Conservation (phyloP, 2,888 invertebrate species). For the Mesorhabditis sp. region DNA sequence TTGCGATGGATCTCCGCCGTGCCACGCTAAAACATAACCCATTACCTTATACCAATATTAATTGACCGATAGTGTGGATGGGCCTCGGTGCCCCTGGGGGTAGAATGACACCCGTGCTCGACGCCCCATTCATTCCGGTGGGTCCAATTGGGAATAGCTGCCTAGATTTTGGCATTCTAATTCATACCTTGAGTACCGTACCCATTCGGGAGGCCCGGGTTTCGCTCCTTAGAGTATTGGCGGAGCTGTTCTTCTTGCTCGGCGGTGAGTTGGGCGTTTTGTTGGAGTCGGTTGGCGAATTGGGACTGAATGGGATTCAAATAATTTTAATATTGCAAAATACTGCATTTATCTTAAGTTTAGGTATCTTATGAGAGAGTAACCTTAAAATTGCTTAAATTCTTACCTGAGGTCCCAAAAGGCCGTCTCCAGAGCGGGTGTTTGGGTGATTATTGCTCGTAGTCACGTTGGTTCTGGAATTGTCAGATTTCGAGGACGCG, state of each 20-base stretch:
- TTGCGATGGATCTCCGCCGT: background rate
- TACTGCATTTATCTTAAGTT: too few species aligned
- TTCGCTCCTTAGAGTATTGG: background rate
- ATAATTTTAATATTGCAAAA: too few species aligned
- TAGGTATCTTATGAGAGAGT: too few species aligned
- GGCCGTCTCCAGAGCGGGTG: background rate
- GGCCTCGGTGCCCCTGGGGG: background rate
- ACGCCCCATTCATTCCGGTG: background rate
- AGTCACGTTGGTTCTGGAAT: slow-evolving; percentile 43
- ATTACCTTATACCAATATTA: background rate
- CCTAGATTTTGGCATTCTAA: background rate
- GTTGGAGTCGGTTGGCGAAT: background rate
- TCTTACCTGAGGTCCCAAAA: too few species aligned
- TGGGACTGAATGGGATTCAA: too few species aligned
- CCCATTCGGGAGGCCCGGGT: background rate
- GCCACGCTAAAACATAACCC: background rate
- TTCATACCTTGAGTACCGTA: background rate
- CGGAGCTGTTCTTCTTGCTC: background rate
- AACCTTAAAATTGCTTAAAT: too few species aligned
- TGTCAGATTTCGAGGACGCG: background rate
- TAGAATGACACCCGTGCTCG: background rate
- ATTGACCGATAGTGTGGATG: background rate
- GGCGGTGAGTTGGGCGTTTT: background rate
- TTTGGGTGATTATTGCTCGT: slow-evolving; percentile 23
- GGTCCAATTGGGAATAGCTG: background rate